These are phyloP conservation scores for Aldabrachelys gigantea DNA, from an alignment of 2,113 vertebrate genomes.

Conservation along the genomic window DNA sequence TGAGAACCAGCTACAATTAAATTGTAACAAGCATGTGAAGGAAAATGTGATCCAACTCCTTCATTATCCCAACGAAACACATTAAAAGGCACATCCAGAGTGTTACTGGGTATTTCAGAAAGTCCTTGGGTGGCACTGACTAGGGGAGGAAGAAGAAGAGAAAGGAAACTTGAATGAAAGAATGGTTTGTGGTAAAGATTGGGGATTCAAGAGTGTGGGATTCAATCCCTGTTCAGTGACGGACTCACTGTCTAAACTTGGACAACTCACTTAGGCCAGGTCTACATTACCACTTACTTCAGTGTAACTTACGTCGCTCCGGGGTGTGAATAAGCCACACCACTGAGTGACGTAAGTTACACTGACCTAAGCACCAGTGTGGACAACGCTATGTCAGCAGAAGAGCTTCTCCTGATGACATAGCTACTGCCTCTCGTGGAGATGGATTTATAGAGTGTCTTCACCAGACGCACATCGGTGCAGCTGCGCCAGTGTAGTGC, in stretches of 20 bases:
- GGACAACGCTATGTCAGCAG: too few species aligned
- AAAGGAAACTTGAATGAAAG: background rate
- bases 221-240: background rate
- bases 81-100: slow-evolving; percentile 14
- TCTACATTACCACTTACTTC: too few species aligned
- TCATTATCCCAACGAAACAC: background rate
- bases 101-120: background rate
- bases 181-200: background rate
- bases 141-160: slow-evolving; percentile 17
- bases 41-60: background rate
- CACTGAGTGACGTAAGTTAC: too few species aligned
- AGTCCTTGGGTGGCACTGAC: background rate
- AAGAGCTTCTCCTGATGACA: too few species aligned
- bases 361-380: too few species aligned
- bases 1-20: background rate
- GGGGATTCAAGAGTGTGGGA: background rate
- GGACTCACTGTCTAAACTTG: background rate
- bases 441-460: too few species aligned
- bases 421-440: too few species aligned
- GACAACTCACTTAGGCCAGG: background rate
- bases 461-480: too few species aligned
- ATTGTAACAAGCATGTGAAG: background rate
- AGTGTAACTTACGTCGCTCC: too few species aligned
- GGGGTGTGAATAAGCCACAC: too few species aligned
- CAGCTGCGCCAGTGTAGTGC: too few species aligned